Conservation (phyloP, 2,888 invertebrate species). For the Seira sanloemensis region DNA sequence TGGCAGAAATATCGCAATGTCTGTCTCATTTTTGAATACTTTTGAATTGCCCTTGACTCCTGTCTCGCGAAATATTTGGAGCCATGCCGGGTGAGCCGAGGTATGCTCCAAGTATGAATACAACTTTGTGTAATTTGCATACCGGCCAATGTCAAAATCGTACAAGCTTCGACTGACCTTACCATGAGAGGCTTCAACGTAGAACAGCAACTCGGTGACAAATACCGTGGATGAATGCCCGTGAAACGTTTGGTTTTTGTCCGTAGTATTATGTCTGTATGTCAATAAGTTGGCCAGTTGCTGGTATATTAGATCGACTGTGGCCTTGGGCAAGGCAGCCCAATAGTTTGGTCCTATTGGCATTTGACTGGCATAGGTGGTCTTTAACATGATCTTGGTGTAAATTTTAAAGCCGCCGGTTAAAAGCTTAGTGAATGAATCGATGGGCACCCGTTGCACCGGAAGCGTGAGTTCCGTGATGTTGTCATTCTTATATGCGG, state of each 20-base stretch:
- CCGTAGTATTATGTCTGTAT: too few species aligned
- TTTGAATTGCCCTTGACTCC: neutral
- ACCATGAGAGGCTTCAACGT: neutral
- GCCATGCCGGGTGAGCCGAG: too few species aligned
- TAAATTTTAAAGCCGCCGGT: neutral
- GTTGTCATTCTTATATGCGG: too few species aligned
- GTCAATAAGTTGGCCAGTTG: neutral
- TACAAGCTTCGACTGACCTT: neutral
- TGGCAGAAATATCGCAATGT: conserved; percentile 6
- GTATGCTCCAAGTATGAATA: too few species aligned
- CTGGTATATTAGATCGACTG: neutral
- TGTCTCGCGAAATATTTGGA: neutral
- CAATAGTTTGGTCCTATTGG: too few species aligned
- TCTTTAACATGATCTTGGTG: too few species aligned
- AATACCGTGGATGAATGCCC: too few species aligned
- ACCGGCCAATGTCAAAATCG: too few species aligned
- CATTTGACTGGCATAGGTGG: too few species aligned
- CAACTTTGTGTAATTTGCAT: neutral
- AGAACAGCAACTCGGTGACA: neutral
- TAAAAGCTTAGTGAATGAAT: neutral
- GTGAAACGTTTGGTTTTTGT: too few species aligned
- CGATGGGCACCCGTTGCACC: too few species aligned
- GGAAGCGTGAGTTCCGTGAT: too few species aligned
- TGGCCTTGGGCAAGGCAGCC: neutral
- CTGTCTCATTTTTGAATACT: conserved; percentile 3